These are phyloP conservation scores for Ophthalmotilapia sp. DNA, from an alignment of 2,113 vertebrate genomes.

Conservation along the genomic window DNA sequence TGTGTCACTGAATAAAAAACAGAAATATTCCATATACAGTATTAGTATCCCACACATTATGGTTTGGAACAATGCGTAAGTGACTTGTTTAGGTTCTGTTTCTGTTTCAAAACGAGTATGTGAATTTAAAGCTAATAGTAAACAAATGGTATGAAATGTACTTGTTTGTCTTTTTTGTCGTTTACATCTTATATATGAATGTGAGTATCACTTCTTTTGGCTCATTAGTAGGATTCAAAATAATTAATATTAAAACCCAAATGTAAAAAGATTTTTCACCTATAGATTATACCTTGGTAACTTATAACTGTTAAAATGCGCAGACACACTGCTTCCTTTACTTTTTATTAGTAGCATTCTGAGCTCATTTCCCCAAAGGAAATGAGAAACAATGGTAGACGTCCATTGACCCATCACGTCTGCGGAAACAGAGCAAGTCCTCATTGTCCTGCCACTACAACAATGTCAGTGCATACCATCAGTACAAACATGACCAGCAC, in stretches of 20 bases:
- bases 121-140: constrained; percentile 10
- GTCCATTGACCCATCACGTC: background rate
- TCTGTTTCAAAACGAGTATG: background rate
- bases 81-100: background rate
- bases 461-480: background rate
- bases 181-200: background rate
- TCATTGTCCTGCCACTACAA: background rate
- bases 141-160: constrained; percentile 5
- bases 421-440: background rate
- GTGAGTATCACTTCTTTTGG: background rate
- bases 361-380: constrained; percentile 39
- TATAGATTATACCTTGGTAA: background rate
- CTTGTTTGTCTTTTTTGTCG: background rate
- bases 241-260: background rate
- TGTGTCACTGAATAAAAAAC: background rate
- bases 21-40: background rate
- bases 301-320: background rate
- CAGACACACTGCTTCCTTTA: background rate
- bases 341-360: constrained; percentile 24
- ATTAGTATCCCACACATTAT: background rate
- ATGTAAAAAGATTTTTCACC: background rate
- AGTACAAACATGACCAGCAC: background rate
- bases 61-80: background rate
- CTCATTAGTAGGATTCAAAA: background rate
- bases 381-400: constrained; percentile 44